These are phyloP conservation scores for Sialia sialis DNA, from an alignment of 2,113 vertebrate genomes.

Conservation along the genomic window DNA sequence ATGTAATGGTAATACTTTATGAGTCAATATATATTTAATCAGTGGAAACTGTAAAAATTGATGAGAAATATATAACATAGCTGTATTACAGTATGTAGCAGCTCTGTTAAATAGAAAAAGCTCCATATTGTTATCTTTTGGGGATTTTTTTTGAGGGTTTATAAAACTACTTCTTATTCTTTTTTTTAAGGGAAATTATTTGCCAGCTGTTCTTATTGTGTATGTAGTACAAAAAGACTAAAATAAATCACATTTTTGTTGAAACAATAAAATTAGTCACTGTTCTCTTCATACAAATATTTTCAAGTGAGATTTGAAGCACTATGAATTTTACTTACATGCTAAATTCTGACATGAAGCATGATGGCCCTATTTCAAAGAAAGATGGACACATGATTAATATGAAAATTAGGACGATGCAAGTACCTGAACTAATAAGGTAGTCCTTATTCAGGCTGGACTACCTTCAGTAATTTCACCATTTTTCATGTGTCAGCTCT, in stretches of 20 bases:
- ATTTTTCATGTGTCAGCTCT: slow-evolving; percentile 96
- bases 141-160: neutral
- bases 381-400: slow-evolving; percentile 93
- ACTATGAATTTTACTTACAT: slow-evolving; percentile 87
- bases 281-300: slow-evolving; percentile 76
- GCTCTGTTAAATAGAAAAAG: slow-evolving; percentile 49
- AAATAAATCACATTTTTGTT: slow-evolving; percentile 58
- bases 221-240: neutral
- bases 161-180: neutral
- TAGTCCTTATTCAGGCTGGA: slow-evolving; percentile 92
- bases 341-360: slow-evolving; percentile 80
- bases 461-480: slow-evolving; percentile 91
- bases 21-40: slow-evolving; percentile 93
- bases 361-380: slow-evolving; percentile 80
- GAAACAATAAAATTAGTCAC: slow-evolving; percentile 70
- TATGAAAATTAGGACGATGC: slow-evolving; percentile 95
- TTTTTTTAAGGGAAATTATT: neutral
- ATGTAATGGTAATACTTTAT: slow-evolving; percentile 88
- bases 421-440: slow-evolving; percentile 98
- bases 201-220: neutral
- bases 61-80: slow-evolving; percentile 81
- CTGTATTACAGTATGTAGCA: slow-evolving; percentile 40
- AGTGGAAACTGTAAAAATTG: slow-evolving; percentile 87
- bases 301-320: slow-evolving; percentile 81
- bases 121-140: slow-evolving; percentile 30